A percentile compares a stretch with the other conserved stretches of the same genome.
Evolutionary conservation across 1,140 invertebrate genomes (phyloP).

Genomic region (Drosophila navojoa): DNA sequence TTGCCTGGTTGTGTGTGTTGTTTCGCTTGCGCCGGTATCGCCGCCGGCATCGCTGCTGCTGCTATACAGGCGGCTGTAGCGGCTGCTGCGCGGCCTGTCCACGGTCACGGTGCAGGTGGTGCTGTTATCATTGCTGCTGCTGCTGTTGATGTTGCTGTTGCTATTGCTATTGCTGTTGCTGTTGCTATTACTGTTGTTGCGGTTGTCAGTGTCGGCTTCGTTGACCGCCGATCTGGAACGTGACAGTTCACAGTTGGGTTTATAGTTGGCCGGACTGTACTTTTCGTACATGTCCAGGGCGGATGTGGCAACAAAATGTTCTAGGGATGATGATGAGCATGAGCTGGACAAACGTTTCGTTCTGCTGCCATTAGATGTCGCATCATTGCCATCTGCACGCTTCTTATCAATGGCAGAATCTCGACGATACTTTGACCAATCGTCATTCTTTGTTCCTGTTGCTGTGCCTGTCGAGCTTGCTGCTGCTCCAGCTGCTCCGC

Average conservation of each 20-base stretch:
- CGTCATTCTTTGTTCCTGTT: slow-evolving; percentile 37
- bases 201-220: slow-evolving; percentile 38
- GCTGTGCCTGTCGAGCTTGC: slow-evolving; percentile 5
- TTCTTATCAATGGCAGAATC: slow-evolving; percentile 45
- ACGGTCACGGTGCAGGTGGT: slow-evolving; percentile 59
- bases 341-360: slow-evolving; percentile 76
- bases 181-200: slow-evolving; percentile 27
- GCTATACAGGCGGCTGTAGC: slow-evolving; percentile 74
- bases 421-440: slow-evolving; percentile 45
- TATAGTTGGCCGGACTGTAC: slow-evolving; percentile 84
- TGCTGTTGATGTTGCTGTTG: slow-evolving; percentile 1
- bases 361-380: slow-evolving; percentile 23
- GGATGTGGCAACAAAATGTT: slow-evolving; percentile 80
- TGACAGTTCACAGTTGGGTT: slow-evolving; percentile 83
- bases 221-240: slow-evolving; percentile 82
- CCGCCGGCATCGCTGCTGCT: slow-evolving; percentile 48
- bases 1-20: slow-evolving; percentile 17
- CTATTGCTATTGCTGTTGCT: slow-evolving; percentile 23
- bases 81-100: slow-evolving; percentile 71
- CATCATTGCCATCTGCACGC: slow-evolving; percentile 26
- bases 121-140: slow-evolving; percentile 7
- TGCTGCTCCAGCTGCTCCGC: background rate
- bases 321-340: slow-evolving; percentile 82
- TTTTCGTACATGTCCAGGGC: slow-evolving; percentile 83
- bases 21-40: background rate